Conservation (phyloP, 2,797 vertebrate species). For the Lateolabrax maculatus region DNA sequence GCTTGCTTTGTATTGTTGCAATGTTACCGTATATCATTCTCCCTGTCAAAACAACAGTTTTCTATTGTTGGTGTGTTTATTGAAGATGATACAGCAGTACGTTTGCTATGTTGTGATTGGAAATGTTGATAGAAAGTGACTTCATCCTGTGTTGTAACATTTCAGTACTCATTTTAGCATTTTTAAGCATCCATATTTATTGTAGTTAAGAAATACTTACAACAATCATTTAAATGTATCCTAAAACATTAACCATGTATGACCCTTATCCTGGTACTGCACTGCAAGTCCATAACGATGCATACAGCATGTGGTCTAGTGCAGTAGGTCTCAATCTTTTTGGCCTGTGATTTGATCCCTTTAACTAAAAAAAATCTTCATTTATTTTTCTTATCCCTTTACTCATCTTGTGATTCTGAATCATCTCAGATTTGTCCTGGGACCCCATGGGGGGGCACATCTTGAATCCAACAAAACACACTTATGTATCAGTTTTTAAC, state of each 20-base stretch:
- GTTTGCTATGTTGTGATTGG: conserved; percentile 4
- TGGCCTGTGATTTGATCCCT: too few species aligned
- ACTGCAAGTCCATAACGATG: neutral
- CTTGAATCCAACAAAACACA: conserved; percentile 6
- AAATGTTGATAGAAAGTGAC: neutral
- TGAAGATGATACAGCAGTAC: neutral
- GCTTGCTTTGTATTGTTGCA: conserved; percentile 32
- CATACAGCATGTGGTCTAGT: neutral
- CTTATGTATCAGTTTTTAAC: conserved; percentile 14
- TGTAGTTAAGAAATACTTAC: too few species aligned
- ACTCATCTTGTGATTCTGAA: neutral
- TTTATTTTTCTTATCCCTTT: neutral
- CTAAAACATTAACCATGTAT: neutral
- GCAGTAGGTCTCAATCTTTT: neutral
- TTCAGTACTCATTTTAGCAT: neutral
- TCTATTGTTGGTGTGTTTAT: conserved; percentile 16
- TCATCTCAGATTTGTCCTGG: neutral
- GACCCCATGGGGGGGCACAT: neutral
- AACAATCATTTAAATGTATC: too few species aligned
- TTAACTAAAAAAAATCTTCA: too few species aligned
- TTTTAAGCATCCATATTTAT: too few species aligned
- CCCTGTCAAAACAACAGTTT: conserved; percentile 49
- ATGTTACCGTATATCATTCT: conserved; percentile 26
- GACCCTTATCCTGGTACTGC: too few species aligned
- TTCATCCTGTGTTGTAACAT: neutral